Evolutionary conservation across 2,888 invertebrate species (phyloP).

Genomic region (Halictus quadricinctus): DNA sequence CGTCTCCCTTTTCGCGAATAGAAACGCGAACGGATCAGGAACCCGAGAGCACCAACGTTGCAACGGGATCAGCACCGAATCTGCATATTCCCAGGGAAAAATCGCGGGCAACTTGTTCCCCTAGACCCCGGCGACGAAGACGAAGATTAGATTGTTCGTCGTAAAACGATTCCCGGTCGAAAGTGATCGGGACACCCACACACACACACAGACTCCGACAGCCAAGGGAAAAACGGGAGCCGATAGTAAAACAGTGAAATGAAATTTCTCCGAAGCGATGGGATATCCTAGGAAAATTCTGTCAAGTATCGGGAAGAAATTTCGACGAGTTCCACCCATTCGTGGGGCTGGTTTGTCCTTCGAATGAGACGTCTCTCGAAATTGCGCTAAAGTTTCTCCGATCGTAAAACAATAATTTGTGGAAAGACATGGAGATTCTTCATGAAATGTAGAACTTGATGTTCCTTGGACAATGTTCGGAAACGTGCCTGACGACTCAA

Average conservation of each 20-base stretch:
- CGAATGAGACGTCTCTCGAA: not conserved
- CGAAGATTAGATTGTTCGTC: not conserved
- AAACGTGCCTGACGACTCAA: not conserved
- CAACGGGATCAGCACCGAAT: slow-evolving; percentile 11
- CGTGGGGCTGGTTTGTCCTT: not conserved
- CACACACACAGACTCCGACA: not conserved
- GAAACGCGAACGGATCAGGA: slow-evolving; percentile 19
- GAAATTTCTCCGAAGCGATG: not conserved
- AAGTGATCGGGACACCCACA: not conserved
- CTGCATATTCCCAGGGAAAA: slow-evolving; percentile 26
- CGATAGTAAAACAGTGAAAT: slow-evolving; percentile 23
- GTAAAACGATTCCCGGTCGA: slow-evolving; percentile 19
- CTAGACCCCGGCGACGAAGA: not conserved
- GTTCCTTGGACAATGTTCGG: not conserved
- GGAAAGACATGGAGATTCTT: not conserved
- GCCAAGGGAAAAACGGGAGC: too few relatives aligned
- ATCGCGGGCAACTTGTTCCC: not conserved
- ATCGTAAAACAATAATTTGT: not conserved
- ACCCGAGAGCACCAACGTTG: slow-evolving; percentile 16
- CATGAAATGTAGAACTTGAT: not conserved
- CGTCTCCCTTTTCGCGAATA: slow-evolving; percentile 23
- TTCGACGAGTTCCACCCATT: not conserved
- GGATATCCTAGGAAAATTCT: slow-evolving; percentile 17
- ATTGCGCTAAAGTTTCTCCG: not conserved
- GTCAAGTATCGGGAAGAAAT: not conserved